Evolutionary conservation across 2,113 vertebrate genomes (phyloP), one percentile per base, ranked within the genome.

Genomic region (Elachura formosa): DNA sequence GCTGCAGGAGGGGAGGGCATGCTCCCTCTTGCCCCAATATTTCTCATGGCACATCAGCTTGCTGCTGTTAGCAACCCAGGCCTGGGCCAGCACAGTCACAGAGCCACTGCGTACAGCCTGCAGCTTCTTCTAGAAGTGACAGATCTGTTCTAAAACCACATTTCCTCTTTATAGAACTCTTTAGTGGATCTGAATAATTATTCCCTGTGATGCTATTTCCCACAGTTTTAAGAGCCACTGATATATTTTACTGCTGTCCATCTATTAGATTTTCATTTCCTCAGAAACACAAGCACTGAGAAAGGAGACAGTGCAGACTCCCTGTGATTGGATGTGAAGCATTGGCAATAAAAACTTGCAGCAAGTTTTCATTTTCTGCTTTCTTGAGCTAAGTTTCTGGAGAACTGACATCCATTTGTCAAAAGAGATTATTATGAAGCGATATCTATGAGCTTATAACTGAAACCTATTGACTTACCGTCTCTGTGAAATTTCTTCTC

Each of bases 361-460:
- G 59, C 79, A 88, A 92, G 59, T 90, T 92, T 92, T 96, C 79
- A 92, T 93, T 87, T 95, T 96, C 82, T 95, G 64, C 85, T 85
- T 96, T 94, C 94, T 56, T 85, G 90, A 84, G 72, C 52, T 87
- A 84, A 67, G 85, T 93, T 97, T 92, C 83, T 59, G 56, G 82
- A 96, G 79, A 74, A 88, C 63, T 77, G 85, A 94, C 83, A 88
- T 66, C 87, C 61, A 85, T 88, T 96, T 90, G 72, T 95, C 94
- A 95, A 90, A 87, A 88, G 45, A 75, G 79, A 90, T 93, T 96
- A 94, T 91, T 84, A 81, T 56, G 87, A 84, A 91, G 76, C 0
- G 2, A 86, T 84, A 96, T 69, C 56, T 96, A 49, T 52, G 34
- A 94, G 86, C 11, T 77, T 38, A 11, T 69, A 69, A 61, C 54